Conservation (phyloP, 1,140 invertebrate genomes). For the Helicoverpa armigera region DNA sequence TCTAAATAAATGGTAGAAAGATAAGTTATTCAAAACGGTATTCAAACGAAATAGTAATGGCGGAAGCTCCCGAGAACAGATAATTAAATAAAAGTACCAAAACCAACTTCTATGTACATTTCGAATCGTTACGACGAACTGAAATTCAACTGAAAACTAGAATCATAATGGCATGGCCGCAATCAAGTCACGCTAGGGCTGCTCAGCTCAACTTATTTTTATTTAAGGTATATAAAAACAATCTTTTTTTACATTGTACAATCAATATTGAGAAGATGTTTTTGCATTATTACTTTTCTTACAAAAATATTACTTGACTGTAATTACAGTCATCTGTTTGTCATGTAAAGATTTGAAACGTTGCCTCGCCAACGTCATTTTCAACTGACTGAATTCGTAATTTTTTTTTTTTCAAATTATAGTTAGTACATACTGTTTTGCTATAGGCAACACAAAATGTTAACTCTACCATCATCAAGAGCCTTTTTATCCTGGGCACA, state of each 20-base stretch:
- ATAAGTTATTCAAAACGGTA: constrained; percentile 5
- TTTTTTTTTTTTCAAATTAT: too few species aligned
- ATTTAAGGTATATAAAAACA: too few species aligned
- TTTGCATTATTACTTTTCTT: too few species aligned
- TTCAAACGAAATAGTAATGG: not conserved
- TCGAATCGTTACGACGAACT: constrained; percentile 33
- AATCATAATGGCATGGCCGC: constrained; percentile 55
- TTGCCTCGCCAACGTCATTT: too few species aligned
- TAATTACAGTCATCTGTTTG: too few species aligned
- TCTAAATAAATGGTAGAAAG: not conserved
- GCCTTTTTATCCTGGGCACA: too few species aligned
- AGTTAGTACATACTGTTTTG: too few species aligned
- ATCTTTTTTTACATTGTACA: not conserved
- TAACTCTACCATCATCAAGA: too few species aligned
- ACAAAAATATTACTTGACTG: too few species aligned
- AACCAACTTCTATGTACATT: constrained; percentile 12
- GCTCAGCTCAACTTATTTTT: not conserved
- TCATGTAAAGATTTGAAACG: too few species aligned
- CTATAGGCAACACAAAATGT: too few species aligned
- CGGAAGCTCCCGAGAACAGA: not conserved
- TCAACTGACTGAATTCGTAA: too few species aligned
- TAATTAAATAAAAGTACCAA: constrained; percentile 28
- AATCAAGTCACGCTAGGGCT: constrained; percentile 51
- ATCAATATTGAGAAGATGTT: not conserved
- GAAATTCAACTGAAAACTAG: constrained; percentile 48